Percentiles rank a stretch among this genome's conserved stretches.
These are phyloP conservation scores for Monodelphis domestica DNA, from an alignment of 2,797 vertebrate species.

Conservation along the genomic window DNA sequence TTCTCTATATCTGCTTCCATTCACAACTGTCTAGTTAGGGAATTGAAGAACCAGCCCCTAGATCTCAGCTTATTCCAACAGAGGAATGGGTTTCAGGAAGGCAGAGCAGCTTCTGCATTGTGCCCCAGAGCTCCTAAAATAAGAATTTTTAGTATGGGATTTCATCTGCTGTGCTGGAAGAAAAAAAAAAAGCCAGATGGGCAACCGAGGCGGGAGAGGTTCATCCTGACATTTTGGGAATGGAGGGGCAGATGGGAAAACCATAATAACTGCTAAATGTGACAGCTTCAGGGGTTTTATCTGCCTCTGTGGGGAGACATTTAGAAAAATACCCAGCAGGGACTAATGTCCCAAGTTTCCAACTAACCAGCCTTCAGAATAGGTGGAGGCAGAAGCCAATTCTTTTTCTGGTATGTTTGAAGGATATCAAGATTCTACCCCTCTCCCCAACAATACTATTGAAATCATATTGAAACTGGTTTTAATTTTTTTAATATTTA, in stretches of 20 bases:
- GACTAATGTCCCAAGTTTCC: neutral
- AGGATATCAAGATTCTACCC: neutral
- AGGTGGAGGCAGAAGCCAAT: neutral
- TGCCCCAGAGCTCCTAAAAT: conserved; percentile 73
- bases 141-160: conserved; percentile 67
- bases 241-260: conserved; percentile 67
- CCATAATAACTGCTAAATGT: conserved; percentile 69
- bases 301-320: conserved; percentile 47
- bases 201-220: conserved; percentile 67
- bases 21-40: neutral
- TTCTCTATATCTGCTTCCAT: neutral
- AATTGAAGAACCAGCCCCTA: neutral
- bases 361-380: neutral
- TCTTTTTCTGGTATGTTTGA: neutral
- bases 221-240: neutral
- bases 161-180: conserved; percentile 77
- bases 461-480: neutral
- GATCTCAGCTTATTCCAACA: conserved; percentile 58
- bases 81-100: conserved; percentile 55
- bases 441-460: neutral
- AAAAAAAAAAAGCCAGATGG: conserved; percentile 80
- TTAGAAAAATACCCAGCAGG: neutral
- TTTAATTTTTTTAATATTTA: too few relatives aligned
- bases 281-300: conserved; percentile 43
- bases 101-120: conserved; percentile 56